Evolutionary conservation across 2,113 vertebrate species (phyloP).

Genomic region (Jacana jacana): DNA sequence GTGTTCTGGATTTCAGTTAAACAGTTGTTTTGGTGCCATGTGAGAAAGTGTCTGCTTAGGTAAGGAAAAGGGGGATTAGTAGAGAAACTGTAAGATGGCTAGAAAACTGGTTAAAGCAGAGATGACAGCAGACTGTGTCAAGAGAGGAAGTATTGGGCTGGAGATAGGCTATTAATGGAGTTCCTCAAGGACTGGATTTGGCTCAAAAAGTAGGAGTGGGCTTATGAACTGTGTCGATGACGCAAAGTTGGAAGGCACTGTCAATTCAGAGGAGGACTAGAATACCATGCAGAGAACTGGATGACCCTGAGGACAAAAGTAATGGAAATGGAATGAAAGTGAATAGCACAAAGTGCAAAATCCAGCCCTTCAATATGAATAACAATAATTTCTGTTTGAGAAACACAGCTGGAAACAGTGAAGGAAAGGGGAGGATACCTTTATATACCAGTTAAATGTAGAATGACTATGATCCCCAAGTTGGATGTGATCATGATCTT

Average conservation of each 20-base stretch:
- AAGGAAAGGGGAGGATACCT: neutral
- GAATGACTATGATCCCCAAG: neutral
- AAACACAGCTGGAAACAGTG: neutral
- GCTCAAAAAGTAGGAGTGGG: conserved; percentile 23
- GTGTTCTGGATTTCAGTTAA: conserved; percentile 18
- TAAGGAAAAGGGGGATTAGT: conserved; percentile 38
- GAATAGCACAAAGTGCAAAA: conserved; percentile 1
- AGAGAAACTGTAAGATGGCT: neutral
- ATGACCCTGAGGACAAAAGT: conserved; percentile 26
- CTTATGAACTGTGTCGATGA: conserved; percentile 39
- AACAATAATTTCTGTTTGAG: neutral
- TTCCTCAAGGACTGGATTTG: conserved; percentile 41
- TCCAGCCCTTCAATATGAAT: neutral
- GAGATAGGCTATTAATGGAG: conserved; percentile 29
- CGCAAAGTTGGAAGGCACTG: conserved; percentile 52
- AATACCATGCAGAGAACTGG: conserved; percentile 27
- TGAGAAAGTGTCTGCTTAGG: conserved; percentile 35
- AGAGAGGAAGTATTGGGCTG: conserved; percentile 22
- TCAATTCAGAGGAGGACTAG: conserved; percentile 21
- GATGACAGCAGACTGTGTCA: conserved; percentile 30
- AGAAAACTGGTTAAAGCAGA: conserved; percentile 14
- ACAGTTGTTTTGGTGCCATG: conserved; percentile 29
- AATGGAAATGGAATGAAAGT: conserved; percentile 56
- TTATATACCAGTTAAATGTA: neutral
- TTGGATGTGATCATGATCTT: neutral